These are phyloP conservation scores for Agonopterix heracliana DNA, from an alignment of 2,888 invertebrate genomes.

Conservation along the genomic window DNA sequence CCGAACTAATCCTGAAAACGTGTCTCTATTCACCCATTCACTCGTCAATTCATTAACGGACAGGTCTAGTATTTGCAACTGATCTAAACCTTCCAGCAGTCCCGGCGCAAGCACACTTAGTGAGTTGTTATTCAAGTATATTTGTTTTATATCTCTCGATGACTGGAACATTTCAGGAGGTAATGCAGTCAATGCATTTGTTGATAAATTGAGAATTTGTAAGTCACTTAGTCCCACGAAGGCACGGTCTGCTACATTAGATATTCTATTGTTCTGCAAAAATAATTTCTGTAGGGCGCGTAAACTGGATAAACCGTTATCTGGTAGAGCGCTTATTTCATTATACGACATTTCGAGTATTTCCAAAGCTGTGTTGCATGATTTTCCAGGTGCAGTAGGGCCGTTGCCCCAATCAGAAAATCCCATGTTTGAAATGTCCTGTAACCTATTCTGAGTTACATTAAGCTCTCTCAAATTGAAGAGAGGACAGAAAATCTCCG, in stretches of 20 bases:
- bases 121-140: slow-evolving; percentile 86
- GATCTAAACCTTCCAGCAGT: slow-evolving; percentile 82
- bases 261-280: slow-evolving; percentile 85
- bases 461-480: slow-evolving; percentile 82
- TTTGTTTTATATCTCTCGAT: slow-evolving; percentile 81
- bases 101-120: slow-evolving; percentile 85
- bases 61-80: slow-evolving; percentile 83
- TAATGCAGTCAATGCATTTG: slow-evolving; percentile 84
- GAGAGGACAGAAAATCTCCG: slow-evolving; percentile 83
- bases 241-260: slow-evolving; percentile 83
- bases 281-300: slow-evolving; percentile 81
- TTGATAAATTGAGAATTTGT: slow-evolving; percentile 84
- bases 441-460: slow-evolving; percentile 85
- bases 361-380: slow-evolving; percentile 82
- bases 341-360: slow-evolving; percentile 84
- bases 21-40: slow-evolving; percentile 85
- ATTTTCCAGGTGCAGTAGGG: slow-evolving; percentile 79
- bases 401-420: slow-evolving; percentile 84
- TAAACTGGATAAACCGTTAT: slow-evolving; percentile 82
- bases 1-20: slow-evolving; percentile 84
- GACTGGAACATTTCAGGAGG: slow-evolving; percentile 87
- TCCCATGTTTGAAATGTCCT: slow-evolving; percentile 85
- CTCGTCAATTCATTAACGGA: slow-evolving; percentile 85
- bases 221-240: slow-evolving; percentile 82
- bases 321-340: slow-evolving; percentile 82